Evolutionary conservation across 2,113 vertebrate species (phyloP).

Genomic region (Plecturocebus donacophilus): DNA sequence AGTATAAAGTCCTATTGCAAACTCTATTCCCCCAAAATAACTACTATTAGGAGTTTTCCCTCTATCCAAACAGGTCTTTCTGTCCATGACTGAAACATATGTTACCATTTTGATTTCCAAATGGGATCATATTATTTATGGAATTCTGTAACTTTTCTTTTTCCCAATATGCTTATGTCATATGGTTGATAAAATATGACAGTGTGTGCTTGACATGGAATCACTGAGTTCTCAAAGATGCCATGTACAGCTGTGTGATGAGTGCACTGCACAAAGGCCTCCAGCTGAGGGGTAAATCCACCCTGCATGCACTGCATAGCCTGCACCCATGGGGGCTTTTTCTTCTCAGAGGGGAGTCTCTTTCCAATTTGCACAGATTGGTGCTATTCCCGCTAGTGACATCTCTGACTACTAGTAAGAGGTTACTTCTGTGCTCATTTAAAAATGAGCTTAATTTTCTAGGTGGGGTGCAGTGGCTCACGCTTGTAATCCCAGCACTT

Average conservation of each 20-base stretch:
- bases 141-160: not conserved
- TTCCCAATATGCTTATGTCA: not conserved
- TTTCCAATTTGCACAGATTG: not conserved
- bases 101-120: not conserved
- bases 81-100: not conserved
- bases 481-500: no score
- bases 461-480: no score
- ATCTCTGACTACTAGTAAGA: not conserved
- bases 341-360: not conserved
- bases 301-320: not conserved
- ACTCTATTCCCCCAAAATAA: not conserved
- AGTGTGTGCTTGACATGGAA: not conserved
- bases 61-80: not conserved
- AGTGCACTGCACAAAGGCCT: not conserved
- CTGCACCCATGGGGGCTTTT: no score
- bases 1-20: not conserved
- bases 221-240: not conserved
- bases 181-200: not conserved
- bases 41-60: not conserved
- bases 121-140: not conserved
- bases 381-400: not conserved
- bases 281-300: not conserved
- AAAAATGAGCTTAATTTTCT: no score
- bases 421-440: not conserved
- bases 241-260: not conserved